These are phyloP conservation scores for Carassius auratus DNA, from an alignment of 2,113 vertebrate species.

Conservation along the genomic window DNA sequence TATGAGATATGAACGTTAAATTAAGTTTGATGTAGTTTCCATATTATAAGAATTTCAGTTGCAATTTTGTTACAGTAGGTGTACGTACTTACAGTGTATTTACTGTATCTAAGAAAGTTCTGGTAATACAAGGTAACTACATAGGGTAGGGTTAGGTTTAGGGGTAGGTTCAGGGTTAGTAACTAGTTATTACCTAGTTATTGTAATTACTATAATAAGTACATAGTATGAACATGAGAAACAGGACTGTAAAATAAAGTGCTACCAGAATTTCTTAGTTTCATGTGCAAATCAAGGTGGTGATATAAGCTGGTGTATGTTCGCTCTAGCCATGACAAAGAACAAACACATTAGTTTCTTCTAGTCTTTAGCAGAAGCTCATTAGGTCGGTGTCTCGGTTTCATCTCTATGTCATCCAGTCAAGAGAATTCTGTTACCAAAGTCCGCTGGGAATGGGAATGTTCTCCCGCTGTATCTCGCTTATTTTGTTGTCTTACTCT, in stretches of 20 bases:
- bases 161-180: no score
- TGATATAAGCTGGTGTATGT: not conserved
- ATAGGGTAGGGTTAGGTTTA: no score
- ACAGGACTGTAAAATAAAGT: no score
- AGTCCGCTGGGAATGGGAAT: conserved; percentile 32
- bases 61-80: no score
- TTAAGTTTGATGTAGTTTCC: not conserved
- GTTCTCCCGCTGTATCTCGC: conserved; percentile 9
- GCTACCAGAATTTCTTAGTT: not conserved
- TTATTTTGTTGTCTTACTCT: conserved; percentile 45
- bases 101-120: no score
- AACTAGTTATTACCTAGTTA: no score
- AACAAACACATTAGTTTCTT: conserved; percentile 53
- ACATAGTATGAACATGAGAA: no score
- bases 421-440: conserved; percentile 27
- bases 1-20: not conserved
- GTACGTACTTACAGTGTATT: no score
- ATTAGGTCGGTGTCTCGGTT: conserved; percentile 73
- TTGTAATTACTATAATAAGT: no score
- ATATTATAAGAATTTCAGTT: not conserved
- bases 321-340: conserved; percentile 10
- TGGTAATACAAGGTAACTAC: no score
- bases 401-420: conserved; percentile 64
- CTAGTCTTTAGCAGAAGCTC: conserved; percentile 61
- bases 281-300: not conserved